Base-by-base conservation (phyloP, 2,888 invertebrate genomes). In the Hyposoter didymator region DNA sequence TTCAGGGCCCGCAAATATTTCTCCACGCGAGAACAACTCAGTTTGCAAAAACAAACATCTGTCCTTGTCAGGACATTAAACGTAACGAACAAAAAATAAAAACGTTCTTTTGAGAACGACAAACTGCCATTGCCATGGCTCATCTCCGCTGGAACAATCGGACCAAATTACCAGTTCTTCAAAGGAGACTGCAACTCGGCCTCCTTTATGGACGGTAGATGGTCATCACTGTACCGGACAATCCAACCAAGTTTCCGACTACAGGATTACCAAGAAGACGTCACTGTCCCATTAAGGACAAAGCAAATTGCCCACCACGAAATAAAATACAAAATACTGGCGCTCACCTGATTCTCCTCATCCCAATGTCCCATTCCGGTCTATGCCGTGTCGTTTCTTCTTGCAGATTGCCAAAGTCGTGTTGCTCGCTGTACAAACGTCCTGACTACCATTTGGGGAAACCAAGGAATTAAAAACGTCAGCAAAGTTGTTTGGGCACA, bases 1-100 rank as follows among this genome's bases (percentile, higher is more conserved):
- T 88, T 90, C 86, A 90, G 92, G 92, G 91, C 91, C 92, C 92
- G 92, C 92, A 92, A 91, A 88, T 91, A 43, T 47, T 10, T 92
- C 82, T 80, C 1, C 32, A 88, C 87, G 89, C n/a, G 84, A 81
- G 88, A 70, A 88, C 67, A 88, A 79, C 84, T 89, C 85, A 85
- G 87, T 82, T 78, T 32, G 80, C 69, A 84, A 73, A 64, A 39
- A 62, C 45, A 82, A 73, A 69, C 81, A 88, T 67, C 85, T 87
- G 87, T 87, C 87, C 87, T 88, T 87, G n/a, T 88, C 80, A 88
- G 88, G 87, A 86, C 87, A 87, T 88, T 64, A 10, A 14, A 70
- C 74, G 22, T 32, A 69, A 28, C 32, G 67, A 76, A 64, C 62
- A 74, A 55, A 52, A 32, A 2, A n/a, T 32, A 74, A 19, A 70